Evolutionary conservation across 1,140 invertebrate genomes (phyloP), one percentile per base, ranked within the genome.

Genomic region (Drosophila carrolli): DNA sequence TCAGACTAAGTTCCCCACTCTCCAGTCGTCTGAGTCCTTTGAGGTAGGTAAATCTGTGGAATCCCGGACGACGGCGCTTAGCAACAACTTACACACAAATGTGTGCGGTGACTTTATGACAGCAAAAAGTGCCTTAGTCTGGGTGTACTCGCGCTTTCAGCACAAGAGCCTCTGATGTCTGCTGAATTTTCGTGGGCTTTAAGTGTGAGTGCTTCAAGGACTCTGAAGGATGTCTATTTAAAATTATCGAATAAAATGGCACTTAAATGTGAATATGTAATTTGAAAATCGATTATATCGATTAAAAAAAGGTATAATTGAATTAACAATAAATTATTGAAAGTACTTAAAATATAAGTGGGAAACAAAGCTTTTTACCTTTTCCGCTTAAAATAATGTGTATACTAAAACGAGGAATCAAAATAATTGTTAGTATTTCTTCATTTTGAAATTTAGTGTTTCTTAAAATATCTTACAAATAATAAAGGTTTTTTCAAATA

Each of bases 11-110:
- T 47, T 19, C n/a, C 5, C 37, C 54, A n/a, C 13, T 7, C 38
- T 1, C 7, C 13, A 13, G 19, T 7, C 2, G 32, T 13, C 58
- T 14, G 32, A 29, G 40, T 56, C 35, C 27, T 19, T 27, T 40
- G 50, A 32, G 35, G 48, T 47, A 37, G n/a, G 40, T 40, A 57
- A 68, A 29, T 66, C 47, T 46, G 60, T 11, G 29, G 19, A 16
- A n/a, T 54, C 38, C 60, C 46, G 47, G 61, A 66, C 61, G 32
- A 46, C 27, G 48, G 29, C 44, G 62, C 67, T 58, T 41, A 19
- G 53, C 67, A 58, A 71, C 65, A 67, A 40, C 50, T 35, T 55
- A 38, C 40, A 67, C 23, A 8, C 46, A 32, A 44, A 51, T 32
- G 63, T 62, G 48, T 41, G 37, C 63, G 23, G 14, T 32, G 58